Conservation (phyloP, 2,113 vertebrate genomes). For the rat (Rattus norvegicus) region GRCr8 NC_086036.1:34609501-34610000, state of each 20-base stretch:
- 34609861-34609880: not conserved
- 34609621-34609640: conserved; percentile 7
- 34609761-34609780: conserved; percentile 69
- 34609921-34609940: not conserved
- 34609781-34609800: conserved; percentile 40
- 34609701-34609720: conserved; percentile 81
- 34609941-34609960: not conserved
- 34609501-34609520: conserved; percentile 64
- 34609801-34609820: conserved; percentile 8
- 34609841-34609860: too few species aligned
- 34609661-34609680: conserved; percentile 73
- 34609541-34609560: conserved; percentile 79
- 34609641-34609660: conserved; percentile 48
- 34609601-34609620: not conserved
- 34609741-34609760: conserved; percentile 68
- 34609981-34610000: too few species aligned
- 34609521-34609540: conserved; percentile 74
- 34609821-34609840: not conserved
- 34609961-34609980: too few species aligned
- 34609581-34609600: conserved; percentile 68
- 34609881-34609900: not conserved
- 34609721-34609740: conserved; percentile 74
- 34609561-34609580: conserved; percentile 69
- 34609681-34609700: conserved; percentile 76
- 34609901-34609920: not conserved